These are phyloP conservation scores for Trichomycterus rosablanca DNA, from an alignment of 2,113 vertebrate genomes.

Conservation along the genomic window DNA sequence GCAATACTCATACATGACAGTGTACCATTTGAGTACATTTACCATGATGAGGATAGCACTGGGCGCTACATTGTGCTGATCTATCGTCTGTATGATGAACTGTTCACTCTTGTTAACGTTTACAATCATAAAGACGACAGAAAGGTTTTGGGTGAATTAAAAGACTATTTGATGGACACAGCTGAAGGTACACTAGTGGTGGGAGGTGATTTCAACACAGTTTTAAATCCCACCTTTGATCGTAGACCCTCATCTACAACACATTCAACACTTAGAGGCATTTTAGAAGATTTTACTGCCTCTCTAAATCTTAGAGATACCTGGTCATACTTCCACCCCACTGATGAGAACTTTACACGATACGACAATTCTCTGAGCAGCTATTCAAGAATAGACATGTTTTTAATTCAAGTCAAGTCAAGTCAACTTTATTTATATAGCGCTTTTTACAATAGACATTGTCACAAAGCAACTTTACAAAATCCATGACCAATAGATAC, in stretches of 20 bases:
- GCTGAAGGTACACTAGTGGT: constrained; percentile 29
- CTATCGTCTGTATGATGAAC: constrained; percentile 14
- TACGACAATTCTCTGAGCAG: not conserved
- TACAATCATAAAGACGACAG: constrained; percentile 42
- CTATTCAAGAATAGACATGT: constrained; percentile 28
- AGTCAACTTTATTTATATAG: too few relatives aligned
- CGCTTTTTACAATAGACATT: too few relatives aligned
- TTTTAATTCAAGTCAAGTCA: too few relatives aligned
- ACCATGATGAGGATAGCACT: constrained; percentile 22
- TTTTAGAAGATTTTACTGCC: constrained; percentile 21
- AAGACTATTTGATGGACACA: constrained; percentile 51
- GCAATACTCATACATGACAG: not conserved
- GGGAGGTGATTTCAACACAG: constrained; percentile 31
- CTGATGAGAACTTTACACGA: not conserved
- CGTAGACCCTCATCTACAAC: not conserved
- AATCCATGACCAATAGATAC: too few relatives aligned
- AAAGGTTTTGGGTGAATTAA: constrained; percentile 26
- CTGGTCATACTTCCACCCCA: constrained; percentile 4
- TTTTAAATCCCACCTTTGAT: constrained; percentile 29
- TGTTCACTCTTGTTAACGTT: constrained; percentile 45
- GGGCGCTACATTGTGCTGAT: constrained; percentile 29
- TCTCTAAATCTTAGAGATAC: constrained; percentile 15
- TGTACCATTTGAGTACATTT: constrained; percentile 12
- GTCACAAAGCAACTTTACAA: too few relatives aligned
- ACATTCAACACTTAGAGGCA: constrained; percentile 2